Base-by-base conservation (phyloP, 2,888 invertebrate species). In the Melolontha melolontha region DNA sequence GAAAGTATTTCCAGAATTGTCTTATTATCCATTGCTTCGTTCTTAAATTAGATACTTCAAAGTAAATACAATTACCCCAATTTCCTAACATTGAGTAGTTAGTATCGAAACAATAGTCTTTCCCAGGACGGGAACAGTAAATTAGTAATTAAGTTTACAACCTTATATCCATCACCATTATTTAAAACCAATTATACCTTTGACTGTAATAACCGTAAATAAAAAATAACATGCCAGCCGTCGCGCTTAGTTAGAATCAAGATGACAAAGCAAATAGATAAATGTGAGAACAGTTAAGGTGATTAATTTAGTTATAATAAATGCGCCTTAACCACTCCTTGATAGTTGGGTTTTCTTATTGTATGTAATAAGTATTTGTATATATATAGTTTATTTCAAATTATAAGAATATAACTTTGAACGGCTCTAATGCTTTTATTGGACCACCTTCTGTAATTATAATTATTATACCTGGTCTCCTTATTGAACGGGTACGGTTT, bases 261-360 rank as follows among this genome's bases (percentile, higher is more conserved):
- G 12, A 44, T 44, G 44, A 44, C 44, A 44, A 44, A 44, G 44
- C 44, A 44, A 12, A 44, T 44, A 44, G n/a, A 44, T 44, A 44
- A 44, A 44, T 44, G 44, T 44, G 44, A n/a, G 44, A 44, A 44
- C 7, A 12, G 12, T 44, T 44, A 44, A 44, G 5, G 44, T 12
- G 16, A 44, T 44, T 44, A 44, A 12, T 44, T 12, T 14, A 29
- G 29, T 29, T 6, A 16, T 16, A 44, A 44, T 44, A n/a, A 44
- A n/a, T 6, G n/a, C 44, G 12, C 44, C 44, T 44, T 44, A 16
- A 44, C 44, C 12, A 4, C 44, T 44, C 12, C 44, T 14, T 44
- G 44, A 7, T 16, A 16, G 12, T 16, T 44, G 1, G 12, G 12
- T 44, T n/a, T 44, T n/a, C 44, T 44, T 6, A 44, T 12, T 44